Percentiles rank a stretch among this genome's conserved stretches.
phyloP scores from a whole-genome alignment of 2,888 invertebrate species.

The Caenorhabditis afra region DNA sequence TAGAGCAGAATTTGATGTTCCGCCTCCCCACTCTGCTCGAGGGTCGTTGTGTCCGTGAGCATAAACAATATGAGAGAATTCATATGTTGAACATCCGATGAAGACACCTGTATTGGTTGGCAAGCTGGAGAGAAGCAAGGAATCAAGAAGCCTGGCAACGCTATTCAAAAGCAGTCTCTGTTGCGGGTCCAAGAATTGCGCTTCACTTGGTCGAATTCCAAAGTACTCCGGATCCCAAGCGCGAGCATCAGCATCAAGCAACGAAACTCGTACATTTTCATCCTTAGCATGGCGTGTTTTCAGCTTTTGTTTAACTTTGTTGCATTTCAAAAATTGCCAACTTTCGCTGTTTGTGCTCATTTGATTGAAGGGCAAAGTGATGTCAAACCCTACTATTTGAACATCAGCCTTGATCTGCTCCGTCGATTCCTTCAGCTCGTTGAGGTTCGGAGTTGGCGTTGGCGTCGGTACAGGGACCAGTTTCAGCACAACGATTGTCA shows the following conservation, averaged over 20 bases:
- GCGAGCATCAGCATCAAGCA: slow-evolving; percentile 58
- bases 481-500: slow-evolving; percentile 63
- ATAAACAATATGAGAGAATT: slow-evolving; percentile 70
- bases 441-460: slow-evolving; percentile 32
- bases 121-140: slow-evolving; percentile 84
- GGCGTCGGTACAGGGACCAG: slow-evolving; percentile 10
- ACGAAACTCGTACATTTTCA: slow-evolving; percentile 17
- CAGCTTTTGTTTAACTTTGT: slow-evolving; percentile 29
- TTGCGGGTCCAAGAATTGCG: slow-evolving; percentile 90
- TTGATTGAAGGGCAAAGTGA: slow-evolving; percentile 50
- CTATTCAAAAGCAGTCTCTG: slow-evolving; percentile 86
- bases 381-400: slow-evolving; percentile 59
- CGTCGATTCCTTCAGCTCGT: slow-evolving; percentile 1
- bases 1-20: slow-evolving; percentile 91
- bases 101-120: slow-evolving; percentile 94
- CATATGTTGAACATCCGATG: slow-evolving; percentile 86
- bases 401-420: slow-evolving; percentile 24
- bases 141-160: slow-evolving; percentile 83
- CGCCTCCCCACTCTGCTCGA: slow-evolving; percentile 86
- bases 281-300: slow-evolving; percentile 20
- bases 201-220: slow-evolving; percentile 80
- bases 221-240: slow-evolving; percentile 81
- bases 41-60: slow-evolving; percentile 58
- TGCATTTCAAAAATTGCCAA: slow-evolving; percentile 57
- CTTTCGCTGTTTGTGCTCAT: slow-evolving; percentile 30